Percentiles rank a stretch among this genome's conserved stretches.
phyloP scores from a whole-genome alignment of 1,140 invertebrate species.

The Pseudomyrmex sp. region DNA sequence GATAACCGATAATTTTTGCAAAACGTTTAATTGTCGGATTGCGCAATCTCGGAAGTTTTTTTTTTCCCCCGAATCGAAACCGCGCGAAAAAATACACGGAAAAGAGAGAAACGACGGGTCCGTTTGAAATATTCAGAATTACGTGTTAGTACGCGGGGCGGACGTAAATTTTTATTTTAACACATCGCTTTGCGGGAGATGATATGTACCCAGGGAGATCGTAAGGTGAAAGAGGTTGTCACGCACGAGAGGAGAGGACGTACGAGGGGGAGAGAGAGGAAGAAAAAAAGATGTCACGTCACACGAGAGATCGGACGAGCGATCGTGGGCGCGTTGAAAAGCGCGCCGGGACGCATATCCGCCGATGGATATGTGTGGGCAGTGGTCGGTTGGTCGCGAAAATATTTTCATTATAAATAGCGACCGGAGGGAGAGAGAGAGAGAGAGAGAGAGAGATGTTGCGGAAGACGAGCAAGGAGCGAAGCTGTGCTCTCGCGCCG shows the following conservation, averaged over 20 bases:
- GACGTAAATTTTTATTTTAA: constrained; percentile 9
- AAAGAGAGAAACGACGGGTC: too few species aligned
- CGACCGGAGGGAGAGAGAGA: constrained; percentile 61
- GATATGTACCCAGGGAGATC: too few species aligned
- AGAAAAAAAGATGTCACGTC: constrained; percentile 46
- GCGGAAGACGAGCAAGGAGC: constrained; percentile 32
- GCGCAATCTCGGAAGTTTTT: too few species aligned
- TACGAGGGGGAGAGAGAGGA: constrained; percentile 27
- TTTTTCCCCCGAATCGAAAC: too few species aligned
- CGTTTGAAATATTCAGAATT: too few species aligned
- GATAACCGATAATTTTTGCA: constrained; percentile 50
- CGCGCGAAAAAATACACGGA: not conserved
- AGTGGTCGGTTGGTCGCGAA: constrained; percentile 73
- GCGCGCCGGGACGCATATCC: constrained; percentile 67
- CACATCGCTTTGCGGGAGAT: not conserved
- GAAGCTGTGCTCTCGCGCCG: constrained; percentile 26
- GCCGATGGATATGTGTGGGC: constrained; percentile 70
- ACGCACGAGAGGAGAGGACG: not conserved
- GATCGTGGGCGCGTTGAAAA: constrained; percentile 71
- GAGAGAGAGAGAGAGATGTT: constrained; percentile 25
- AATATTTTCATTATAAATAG: constrained; percentile 85
- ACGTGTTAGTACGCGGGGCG: too few species aligned
- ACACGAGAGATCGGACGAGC: constrained; percentile 62
- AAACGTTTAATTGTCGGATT: too few species aligned
- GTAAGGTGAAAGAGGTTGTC: not conserved